Percentiles rank a stretch among this genome's conserved stretches.
These are phyloP conservation scores for Ptychodera flava DNA, from an alignment of 35 echinoderm and acorn worm genomes.

Conservation along the genomic window DNA sequence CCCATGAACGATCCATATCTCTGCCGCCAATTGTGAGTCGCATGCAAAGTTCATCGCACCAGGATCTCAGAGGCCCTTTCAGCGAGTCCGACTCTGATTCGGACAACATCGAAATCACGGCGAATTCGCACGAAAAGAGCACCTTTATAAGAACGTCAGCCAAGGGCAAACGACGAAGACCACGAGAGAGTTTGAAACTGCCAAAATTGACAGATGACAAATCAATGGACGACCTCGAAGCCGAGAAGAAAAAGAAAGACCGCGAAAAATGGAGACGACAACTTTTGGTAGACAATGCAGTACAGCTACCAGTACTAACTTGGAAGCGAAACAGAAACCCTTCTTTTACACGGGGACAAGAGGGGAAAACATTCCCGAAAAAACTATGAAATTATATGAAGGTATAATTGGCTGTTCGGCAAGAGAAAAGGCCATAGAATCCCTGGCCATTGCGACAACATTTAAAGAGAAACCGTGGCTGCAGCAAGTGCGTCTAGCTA, in stretches of 20 bases:
- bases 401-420: conserved; percentile 64
- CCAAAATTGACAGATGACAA: neutral
- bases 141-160: conserved; percentile 71
- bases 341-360: conserved; percentile 42
- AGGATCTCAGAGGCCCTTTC: neutral
- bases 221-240: neutral
- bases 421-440: conserved; percentile 80
- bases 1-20: neutral
- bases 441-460: conserved; percentile 73
- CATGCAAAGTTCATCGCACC: conserved; percentile 23
- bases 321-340: conserved; percentile 44
- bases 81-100: neutral
- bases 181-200: neutral
- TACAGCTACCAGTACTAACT: conserved; percentile 57
- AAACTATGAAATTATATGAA: conserved; percentile 70
- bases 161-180: conserved; percentile 23
- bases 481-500: conserved; percentile 71
- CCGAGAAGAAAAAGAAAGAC: conserved; percentile 52
- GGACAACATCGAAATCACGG: conserved; percentile 27
- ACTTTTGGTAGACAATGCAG: conserved; percentile 56
- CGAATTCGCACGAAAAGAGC: neutral
- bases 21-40: conserved; percentile 19
- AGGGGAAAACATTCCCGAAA: conserved; percentile 56
- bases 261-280: conserved; percentile 56
- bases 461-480: conserved; percentile 96